Percentiles rank a stretch among this genome's conserved stretches.
Conservation (phyloP, 2,888 invertebrate genomes). For the Clepsis dumicolana region DNA sequence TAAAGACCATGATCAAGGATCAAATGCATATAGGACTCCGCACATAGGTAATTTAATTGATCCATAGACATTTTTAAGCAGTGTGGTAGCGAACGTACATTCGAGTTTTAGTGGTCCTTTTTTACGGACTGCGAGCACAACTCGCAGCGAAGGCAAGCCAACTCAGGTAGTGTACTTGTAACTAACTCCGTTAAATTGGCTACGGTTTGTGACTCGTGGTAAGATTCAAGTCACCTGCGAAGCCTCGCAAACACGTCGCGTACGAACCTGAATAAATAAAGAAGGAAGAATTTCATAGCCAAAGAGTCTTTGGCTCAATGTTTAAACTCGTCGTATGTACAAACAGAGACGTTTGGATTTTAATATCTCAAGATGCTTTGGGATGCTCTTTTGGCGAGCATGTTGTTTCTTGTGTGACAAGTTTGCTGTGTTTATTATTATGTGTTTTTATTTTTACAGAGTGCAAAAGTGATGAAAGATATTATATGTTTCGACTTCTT, state of each 20-base stretch:
- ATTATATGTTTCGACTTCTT: not conserved
- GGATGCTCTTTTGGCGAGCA: constrained; percentile 3
- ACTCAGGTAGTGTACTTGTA: not conserved
- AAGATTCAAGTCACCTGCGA: constrained; percentile 35
- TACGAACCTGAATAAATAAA: constrained; percentile 48
- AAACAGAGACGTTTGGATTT: constrained; percentile 26
- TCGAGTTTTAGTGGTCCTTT: no score
- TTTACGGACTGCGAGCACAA: no score
- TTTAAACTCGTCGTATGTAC: constrained; percentile 36
- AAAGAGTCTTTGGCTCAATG: constrained; percentile 35
- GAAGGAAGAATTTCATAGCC: constrained; percentile 46
- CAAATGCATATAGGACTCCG: no score
- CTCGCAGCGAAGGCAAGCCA: no score
- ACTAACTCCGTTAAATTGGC: not conserved
- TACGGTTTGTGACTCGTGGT: constrained; percentile 8
- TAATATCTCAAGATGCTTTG: constrained; percentile 26
- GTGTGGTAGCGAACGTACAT: no score
- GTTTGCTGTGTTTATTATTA: not conserved
- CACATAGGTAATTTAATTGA: no score
- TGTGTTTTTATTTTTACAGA: not conserved
- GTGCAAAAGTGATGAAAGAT: not conserved
- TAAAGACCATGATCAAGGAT: no score
- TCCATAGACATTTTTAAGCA: no score
- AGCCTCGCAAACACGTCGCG: constrained; percentile 43
- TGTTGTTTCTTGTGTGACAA: constrained; percentile 6